These are phyloP conservation scores for Drosophila anceps DNA, from an alignment of 2,888 invertebrate genomes.

Conservation along the genomic window DNA sequence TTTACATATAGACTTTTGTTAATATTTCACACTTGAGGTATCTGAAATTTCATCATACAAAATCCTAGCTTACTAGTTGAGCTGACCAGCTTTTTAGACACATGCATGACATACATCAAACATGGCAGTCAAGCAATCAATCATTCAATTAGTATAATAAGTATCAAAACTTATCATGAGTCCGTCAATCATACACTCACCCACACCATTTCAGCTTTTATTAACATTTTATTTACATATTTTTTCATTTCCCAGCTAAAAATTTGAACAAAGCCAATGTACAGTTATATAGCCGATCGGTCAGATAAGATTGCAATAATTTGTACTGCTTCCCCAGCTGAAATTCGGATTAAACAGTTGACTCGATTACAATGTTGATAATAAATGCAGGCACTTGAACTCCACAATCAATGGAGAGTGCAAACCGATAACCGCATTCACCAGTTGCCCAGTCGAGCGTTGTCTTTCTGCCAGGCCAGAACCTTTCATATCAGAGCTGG, in stretches of 20 bases:
- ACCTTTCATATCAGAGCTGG: background rate
- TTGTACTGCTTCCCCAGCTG: background rate
- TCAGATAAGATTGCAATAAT: conserved; percentile 44
- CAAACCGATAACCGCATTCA: conserved; percentile 32
- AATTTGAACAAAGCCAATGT: background rate
- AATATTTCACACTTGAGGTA: background rate
- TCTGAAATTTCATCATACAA: background rate
- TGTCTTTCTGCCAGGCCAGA: background rate
- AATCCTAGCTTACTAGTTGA: background rate
- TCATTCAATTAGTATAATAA: background rate
- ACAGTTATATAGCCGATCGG: background rate
- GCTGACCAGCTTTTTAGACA: background rate
- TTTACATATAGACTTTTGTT: background rate
- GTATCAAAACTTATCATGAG: background rate
- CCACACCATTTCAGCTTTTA: background rate
- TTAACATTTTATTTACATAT: background rate
- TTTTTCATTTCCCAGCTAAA: background rate
- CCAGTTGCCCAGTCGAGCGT: conserved; percentile 22
- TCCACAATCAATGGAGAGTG: conserved; percentile 18
- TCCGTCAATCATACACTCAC: background rate
- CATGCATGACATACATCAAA: background rate
- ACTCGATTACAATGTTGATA: conserved; percentile 33
- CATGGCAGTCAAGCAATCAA: background rate
- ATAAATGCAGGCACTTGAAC: conserved; percentile 42
- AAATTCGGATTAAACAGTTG: conserved; percentile 22